Percentiles rank a stretch among this genome's conserved stretches.
phyloP scores from a whole-genome alignment of 2,888 invertebrate genomes.

The Hartigia nigra region DNA sequence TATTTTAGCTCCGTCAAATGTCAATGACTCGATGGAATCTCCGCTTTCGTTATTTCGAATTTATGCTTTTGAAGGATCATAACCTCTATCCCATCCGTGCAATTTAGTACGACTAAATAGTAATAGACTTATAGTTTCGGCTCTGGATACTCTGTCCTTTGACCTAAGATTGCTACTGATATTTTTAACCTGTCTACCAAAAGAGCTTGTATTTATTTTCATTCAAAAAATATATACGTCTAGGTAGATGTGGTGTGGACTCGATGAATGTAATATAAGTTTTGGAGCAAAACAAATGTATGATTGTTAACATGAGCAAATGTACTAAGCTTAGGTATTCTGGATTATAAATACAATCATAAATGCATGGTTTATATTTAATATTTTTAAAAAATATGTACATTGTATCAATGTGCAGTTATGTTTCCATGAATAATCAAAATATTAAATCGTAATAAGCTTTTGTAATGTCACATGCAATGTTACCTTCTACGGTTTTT shows the following conservation, averaged over 20 bases:
- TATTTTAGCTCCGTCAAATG: conserved; percentile 14
- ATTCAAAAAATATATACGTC: neutral
- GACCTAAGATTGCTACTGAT: neutral
- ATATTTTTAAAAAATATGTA: neutral
- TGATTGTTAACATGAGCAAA: neutral
- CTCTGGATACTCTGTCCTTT: neutral
- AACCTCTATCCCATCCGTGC: conserved; percentile 16
- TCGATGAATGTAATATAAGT: neutral
- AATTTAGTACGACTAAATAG: neutral
- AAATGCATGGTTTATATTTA: neutral
- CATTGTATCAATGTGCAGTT: neutral
- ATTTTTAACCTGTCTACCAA: neutral
- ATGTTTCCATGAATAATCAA: neutral
- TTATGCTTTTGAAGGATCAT: conserved; percentile 6
- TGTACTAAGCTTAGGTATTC: neutral
- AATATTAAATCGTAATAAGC: neutral
- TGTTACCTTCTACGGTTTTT: neutral
- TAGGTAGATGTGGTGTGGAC: neutral
- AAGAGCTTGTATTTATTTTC: neutral
- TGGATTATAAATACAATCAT: neutral
- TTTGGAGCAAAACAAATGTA: neutral
- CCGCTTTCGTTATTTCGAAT: neutral
- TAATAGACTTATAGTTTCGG: neutral
- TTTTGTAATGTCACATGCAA: neutral
- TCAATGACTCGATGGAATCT: conserved; percentile 14